Evolutionary conservation across 2,888 invertebrate genomes (phyloP), one percentile per base, ranked within the genome.

Genomic region (Amphipyra tragopoginis): DNA sequence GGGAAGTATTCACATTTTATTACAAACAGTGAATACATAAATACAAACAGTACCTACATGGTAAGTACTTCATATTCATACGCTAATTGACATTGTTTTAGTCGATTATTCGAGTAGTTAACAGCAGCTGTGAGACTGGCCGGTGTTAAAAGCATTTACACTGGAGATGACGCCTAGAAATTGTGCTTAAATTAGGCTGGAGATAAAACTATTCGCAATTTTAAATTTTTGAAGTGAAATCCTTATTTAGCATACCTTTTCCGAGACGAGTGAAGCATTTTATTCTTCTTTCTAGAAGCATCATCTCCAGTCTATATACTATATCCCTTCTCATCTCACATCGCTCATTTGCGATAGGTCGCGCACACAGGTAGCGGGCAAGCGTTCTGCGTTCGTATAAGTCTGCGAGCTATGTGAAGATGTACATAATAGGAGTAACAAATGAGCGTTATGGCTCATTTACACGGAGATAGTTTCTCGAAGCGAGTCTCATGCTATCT

Each of bases 61-160:
- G 3, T n/a, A n/a, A n/a, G n/a, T 21, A 21, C 21, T 2, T 21
- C 21, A 21, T 21, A 21, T 21, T 2, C 21, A 11, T 15, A 39
- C 9, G 10, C 9, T 13, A 38, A 21, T 55, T 15, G 47, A 10
- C 11, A 48, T 14, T 34, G 1, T 40, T 36, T 48, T 58, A 69
- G 65, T 56, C 47, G 53, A 56, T 56, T 65, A 69, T 55, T 74
- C 47, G 38, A 72, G 6, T 65, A 53, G 44, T 36, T 6, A 13
- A n/a, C 5, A 36, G 11, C 15, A 39, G 34, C 11, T 43, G 11
- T n/a, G 44, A 21, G 21, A 45, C 13, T 43, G 7, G 15, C 3
- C 6, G 42, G 8, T 15, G 13, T 14, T 7, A 14, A 21, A 21
- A 15, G 9, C 0, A 49, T 55, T 44, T 36, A 39, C 26, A 29